phyloP scores from a whole-genome alignment of 2,888 invertebrate species.

The Hemistola chrysoprasaria region DNA sequence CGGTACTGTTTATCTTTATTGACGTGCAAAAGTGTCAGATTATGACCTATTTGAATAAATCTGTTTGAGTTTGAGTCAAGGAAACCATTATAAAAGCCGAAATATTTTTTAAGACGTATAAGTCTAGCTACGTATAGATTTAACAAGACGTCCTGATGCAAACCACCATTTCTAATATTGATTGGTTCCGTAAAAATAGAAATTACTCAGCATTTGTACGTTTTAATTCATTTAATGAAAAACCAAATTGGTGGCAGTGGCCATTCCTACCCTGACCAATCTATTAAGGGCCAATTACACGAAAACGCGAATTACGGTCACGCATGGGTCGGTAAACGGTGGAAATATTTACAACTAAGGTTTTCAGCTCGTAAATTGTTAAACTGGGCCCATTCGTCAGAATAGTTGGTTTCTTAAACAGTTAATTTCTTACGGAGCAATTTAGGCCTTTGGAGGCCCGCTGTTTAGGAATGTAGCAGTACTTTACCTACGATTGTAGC shows the following conservation, averaged over 20 bases:
- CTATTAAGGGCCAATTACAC: slow-evolving; percentile 57
- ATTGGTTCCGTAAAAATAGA: slow-evolving; percentile 17
- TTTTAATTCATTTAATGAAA: slow-evolving; percentile 29
- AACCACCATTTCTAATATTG: too few species aligned
- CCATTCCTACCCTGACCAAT: slow-evolving; percentile 45
- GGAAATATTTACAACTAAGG: slow-evolving; percentile 42
- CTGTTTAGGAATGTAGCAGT: neutral
- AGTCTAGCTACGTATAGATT: too few species aligned
- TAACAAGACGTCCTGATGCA: too few species aligned
- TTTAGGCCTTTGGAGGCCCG: slow-evolving; percentile 2
- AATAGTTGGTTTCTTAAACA: slow-evolving; percentile 26
- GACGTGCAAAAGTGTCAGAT: too few species aligned
- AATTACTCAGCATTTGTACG: slow-evolving; percentile 19
- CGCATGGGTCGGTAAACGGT: slow-evolving; percentile 36
- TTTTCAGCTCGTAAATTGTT: slow-evolving; percentile 49
- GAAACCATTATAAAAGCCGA: too few species aligned
- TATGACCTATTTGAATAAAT: too few species aligned
- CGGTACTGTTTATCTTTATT: too few species aligned
- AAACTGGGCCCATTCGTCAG: slow-evolving; percentile 36
- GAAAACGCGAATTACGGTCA: slow-evolving; percentile 49
- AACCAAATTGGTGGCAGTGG: slow-evolving; percentile 25
- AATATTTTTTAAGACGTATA: too few species aligned
- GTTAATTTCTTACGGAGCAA: slow-evolving; percentile 13
- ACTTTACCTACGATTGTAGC: too few species aligned
- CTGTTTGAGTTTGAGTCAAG: too few species aligned